phyloP scores from a whole-genome alignment of 2,113 vertebrate species.

The Calidris pugnax region DNA sequence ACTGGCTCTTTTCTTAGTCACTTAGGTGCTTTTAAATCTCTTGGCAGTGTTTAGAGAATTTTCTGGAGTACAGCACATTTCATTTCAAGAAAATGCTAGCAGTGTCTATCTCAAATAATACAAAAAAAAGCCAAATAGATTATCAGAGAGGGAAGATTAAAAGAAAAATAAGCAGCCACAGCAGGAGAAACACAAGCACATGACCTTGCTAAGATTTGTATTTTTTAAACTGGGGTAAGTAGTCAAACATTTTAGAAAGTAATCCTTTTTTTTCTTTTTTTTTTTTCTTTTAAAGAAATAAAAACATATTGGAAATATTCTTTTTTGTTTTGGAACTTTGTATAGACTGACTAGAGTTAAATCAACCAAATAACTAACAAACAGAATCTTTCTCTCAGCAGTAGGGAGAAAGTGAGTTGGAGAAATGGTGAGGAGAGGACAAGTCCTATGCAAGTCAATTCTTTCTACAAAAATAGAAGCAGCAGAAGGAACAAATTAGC shows the following conservation, averaged over 20 bases:
- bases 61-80: neutral
- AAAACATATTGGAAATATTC: fast-evolving
- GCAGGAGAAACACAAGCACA: neutral
- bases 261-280: neutral
- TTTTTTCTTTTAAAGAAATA: neutral
- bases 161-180: neutral
- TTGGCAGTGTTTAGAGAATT: neutral
- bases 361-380: neutral
- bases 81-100: neutral
- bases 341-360: neutral
- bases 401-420: neutral
- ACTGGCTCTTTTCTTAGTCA: neutral
- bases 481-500: conserved; percentile 40
- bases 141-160: neutral
- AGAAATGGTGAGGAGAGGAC: neutral
- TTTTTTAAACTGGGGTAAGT: neutral
- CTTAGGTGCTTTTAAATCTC: neutral
- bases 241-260: neutral
- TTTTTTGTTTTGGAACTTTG: neutral
- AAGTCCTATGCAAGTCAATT: neutral
- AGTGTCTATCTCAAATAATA: neutral
- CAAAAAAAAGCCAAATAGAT: neutral
- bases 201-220: neutral
- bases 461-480: conserved; percentile 22
- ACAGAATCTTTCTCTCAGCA: neutral